Base-by-base conservation (phyloP, 2,113 vertebrate genomes). In the Perognathus longimembris region DNA sequence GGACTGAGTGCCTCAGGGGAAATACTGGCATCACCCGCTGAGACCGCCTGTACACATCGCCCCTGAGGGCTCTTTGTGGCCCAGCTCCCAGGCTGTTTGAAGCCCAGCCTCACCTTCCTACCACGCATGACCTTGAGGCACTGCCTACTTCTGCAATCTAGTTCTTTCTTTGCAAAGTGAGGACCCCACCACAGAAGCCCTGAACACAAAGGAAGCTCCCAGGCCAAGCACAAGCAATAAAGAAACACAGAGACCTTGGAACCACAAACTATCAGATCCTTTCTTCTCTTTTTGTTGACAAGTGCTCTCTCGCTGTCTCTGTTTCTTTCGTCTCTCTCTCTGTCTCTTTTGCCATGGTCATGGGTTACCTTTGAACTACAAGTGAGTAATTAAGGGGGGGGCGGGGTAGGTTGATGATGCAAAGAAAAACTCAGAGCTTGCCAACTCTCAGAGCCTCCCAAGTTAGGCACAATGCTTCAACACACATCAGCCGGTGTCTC, bases 111-210 rank as follows among this genome's bases (percentile, higher is more conserved):
- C 30, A 61, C 64, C 79, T 90, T 78, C 50, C 70, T 38, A 57
- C 83, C 70, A 3, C 79, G 17, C 1, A 3, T 40, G 85, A 90
- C 82, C 82, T 76, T 28, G 38, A 2, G 15, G 38, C 17, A 57
- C 81, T 91, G 85, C 85, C 90, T 92, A 83, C 92, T 86, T 80
- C 87, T 83, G 40, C 57, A 80, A 74, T 74, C 81, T 28, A 26
- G 32, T 64, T 85, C 92, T 67, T 66, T 71, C 61, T 92, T 82
- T 88, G 88, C 50, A 66, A 57, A 75, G 45, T n/a, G 70, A 40
- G 66, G 67, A 61, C 59, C 38, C 45, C 89, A 42, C 26, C 66
- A 20, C 66, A 40, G 34, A 82, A 15, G 17, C 34, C 30, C 17
- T 50, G 28, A 63, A 36, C 69, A 75, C 40, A 57, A 84, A 67